These are phyloP conservation scores for Dufourea novaeangliae DNA, from an alignment of 1,140 invertebrate genomes.

Conservation along the genomic window DNA sequence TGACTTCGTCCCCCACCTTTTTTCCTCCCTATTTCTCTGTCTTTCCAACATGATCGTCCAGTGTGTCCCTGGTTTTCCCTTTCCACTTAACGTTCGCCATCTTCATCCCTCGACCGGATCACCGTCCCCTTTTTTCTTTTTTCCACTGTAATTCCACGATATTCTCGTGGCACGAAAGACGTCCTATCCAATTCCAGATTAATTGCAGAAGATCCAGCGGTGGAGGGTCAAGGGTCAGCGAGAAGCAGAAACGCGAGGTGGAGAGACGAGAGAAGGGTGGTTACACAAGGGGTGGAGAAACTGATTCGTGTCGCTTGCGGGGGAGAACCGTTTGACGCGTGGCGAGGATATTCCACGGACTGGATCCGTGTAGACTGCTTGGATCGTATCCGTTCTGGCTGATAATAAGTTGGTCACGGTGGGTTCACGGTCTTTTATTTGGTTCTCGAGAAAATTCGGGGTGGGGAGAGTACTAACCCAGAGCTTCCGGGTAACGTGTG, in stretches of 20 bases:
- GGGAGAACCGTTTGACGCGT: slow-evolving; percentile 7
- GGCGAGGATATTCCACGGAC: neutral
- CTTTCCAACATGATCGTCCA: neutral
- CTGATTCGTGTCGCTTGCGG: slow-evolving; percentile 5
- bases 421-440: neutral
- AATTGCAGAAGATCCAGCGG: slow-evolving; percentile 75
- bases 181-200: slow-evolving; percentile 78
- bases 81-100: slow-evolving; percentile 5
- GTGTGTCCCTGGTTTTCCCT: no score
- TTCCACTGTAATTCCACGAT: slow-evolving; percentile 21
- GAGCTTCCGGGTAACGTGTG: no score
- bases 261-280: neutral
- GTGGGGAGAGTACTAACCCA: no score
- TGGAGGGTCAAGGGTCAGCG: slow-evolving; percentile 71
- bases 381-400: neutral
- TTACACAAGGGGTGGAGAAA: slow-evolving; percentile 34
- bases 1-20: slow-evolving; percentile 26
- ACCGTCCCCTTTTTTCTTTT: neutral
- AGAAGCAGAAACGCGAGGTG: slow-evolving; percentile 2
- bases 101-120: slow-evolving; percentile 39
- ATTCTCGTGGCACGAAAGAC: slow-evolving; percentile 43
- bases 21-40: neutral
- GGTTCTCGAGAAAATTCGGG: neutral
- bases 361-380: neutral
- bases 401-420: slow-evolving; percentile 24